A percentile compares a stretch with the other conserved stretches of the same genome.
Evolutionary conservation across 2,888 invertebrate species (phyloP).

Genomic region (Smittia aterrima): DNA sequence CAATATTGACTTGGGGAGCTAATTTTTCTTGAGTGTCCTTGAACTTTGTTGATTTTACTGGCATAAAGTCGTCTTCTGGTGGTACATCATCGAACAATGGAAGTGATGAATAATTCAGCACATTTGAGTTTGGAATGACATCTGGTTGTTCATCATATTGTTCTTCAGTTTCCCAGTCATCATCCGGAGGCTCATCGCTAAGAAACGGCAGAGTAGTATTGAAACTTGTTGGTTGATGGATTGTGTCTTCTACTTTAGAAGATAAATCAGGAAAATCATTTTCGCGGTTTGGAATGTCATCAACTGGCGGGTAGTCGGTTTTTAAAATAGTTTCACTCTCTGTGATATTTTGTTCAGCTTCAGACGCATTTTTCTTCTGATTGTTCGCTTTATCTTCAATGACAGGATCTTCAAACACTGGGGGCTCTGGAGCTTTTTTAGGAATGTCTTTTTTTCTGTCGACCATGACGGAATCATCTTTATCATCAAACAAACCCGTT

Average conservation of each 20-base stretch:
- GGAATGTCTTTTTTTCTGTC: no score
- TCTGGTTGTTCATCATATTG: conserved; percentile 34
- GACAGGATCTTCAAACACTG: no score
- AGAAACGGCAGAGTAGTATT: conserved; percentile 25
- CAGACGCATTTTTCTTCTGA: no score
- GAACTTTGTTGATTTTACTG: background rate
- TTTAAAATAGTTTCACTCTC: background rate
- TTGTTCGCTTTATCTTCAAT: no score
- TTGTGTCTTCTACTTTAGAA: background rate
- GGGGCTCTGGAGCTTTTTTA: no score
- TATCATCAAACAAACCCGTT: conserved; percentile 42
- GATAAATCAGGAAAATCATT: background rate
- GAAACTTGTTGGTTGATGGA: background rate
- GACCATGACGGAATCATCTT: no score
- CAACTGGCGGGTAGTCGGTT: background rate
- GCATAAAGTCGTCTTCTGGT: conserved; percentile 43
- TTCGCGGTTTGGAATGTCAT: conserved; percentile 10
- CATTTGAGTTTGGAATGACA: conserved; percentile 7
- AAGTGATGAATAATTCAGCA: conserved; percentile 32
- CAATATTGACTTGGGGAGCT: no score
- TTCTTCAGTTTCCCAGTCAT: conserved; percentile 40
- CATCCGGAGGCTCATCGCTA: conserved; percentile 43
- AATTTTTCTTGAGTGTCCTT: background rate
- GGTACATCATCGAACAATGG: conserved; percentile 44
- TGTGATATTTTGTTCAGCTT: no score